Evolutionary conservation across 2,888 invertebrate genomes (phyloP).

Genomic region (Machimus rusticus): DNA sequence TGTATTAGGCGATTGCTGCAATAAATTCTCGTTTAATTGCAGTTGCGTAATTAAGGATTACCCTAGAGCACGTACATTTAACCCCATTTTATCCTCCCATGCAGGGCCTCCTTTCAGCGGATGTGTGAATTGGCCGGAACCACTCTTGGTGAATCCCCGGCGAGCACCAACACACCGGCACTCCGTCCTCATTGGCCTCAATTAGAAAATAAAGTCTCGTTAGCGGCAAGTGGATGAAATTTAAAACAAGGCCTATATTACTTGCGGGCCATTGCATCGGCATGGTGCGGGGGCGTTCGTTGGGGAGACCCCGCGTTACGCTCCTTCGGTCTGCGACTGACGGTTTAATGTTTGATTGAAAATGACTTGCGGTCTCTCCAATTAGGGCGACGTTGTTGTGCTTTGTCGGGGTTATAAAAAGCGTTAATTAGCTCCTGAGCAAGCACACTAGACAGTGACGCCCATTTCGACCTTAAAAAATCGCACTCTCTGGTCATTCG

Average conservation of each 20-base stretch:
- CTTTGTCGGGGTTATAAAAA: not conserved
- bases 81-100: not conserved
- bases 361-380: slow-evolving; percentile 12
- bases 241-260: slow-evolving; percentile 35
- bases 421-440: not conserved
- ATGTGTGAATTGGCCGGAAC: slow-evolving; percentile 13
- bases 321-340: not conserved
- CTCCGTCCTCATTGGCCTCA: slow-evolving; percentile 22
- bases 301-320: not conserved
- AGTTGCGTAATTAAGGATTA: slow-evolving; percentile 38
- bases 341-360: slow-evolving; percentile 15
- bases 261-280: slow-evolving; percentile 20
- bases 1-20: slow-evolving; percentile 45
- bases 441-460: not conserved
- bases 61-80: slow-evolving; percentile 18
- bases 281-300: not conserved
- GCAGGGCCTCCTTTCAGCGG: slow-evolving; percentile 15
- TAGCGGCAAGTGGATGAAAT: slow-evolving; percentile 33
- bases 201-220: slow-evolving; percentile 38
- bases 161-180: not conserved
- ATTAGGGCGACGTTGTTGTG: not conserved
- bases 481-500: not conserved
- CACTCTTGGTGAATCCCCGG: not conserved
- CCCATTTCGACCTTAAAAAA: not conserved
- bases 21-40: slow-evolving; percentile 47